Evolutionary conservation across 2,888 invertebrate genomes (phyloP).

Genomic region (Beris morrisii): DNA sequence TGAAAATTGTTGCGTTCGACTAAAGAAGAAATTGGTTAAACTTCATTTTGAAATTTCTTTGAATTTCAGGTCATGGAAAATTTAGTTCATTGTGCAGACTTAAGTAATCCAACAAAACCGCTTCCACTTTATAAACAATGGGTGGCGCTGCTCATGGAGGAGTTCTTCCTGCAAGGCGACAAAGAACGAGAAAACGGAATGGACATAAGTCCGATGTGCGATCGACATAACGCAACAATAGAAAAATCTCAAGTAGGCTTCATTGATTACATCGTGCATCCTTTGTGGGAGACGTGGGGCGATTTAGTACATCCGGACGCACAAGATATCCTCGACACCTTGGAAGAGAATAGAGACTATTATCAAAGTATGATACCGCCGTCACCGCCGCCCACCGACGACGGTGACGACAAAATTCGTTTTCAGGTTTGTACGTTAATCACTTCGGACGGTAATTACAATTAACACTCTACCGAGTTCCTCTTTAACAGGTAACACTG

Average conservation of each 20-base stretch:
- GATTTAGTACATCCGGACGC: conserved; percentile 99
- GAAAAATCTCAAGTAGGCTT: conserved; percentile 99
- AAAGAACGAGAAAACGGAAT: conserved; percentile 92
- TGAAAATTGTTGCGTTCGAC: too few relatives aligned
- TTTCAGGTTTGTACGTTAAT: conserved; percentile 63
- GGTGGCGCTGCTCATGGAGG: conserved; percentile 95
- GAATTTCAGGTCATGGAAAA: conserved; percentile 86
- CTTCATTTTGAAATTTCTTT: background rate
- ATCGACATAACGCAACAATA: conserved; percentile 92
- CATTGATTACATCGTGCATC: conserved; percentile 99
- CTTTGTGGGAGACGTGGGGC: conserved; percentile 99
- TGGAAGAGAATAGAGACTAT: conserved; percentile 98
- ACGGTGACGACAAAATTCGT: conserved; percentile 71
- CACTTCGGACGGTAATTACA: conserved; percentile 26
- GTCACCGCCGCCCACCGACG: conserved; percentile 75
- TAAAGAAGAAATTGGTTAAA: background rate
- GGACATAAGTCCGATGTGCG: conserved; percentile 99
- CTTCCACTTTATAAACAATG: conserved; percentile 89
- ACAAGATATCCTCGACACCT: conserved; percentile 94
- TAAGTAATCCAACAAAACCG: conserved; percentile 98
- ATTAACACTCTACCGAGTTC: conserved; percentile 13
- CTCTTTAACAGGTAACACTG: conserved; percentile 69
- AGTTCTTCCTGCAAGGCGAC: conserved; percentile 98
- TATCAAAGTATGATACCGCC: conserved; percentile 94
- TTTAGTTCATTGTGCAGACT: conserved; percentile 98